Evolutionary conservation across 2,113 vertebrate species (phyloP).

Genomic region (Limnothrissa miodon): DNA sequence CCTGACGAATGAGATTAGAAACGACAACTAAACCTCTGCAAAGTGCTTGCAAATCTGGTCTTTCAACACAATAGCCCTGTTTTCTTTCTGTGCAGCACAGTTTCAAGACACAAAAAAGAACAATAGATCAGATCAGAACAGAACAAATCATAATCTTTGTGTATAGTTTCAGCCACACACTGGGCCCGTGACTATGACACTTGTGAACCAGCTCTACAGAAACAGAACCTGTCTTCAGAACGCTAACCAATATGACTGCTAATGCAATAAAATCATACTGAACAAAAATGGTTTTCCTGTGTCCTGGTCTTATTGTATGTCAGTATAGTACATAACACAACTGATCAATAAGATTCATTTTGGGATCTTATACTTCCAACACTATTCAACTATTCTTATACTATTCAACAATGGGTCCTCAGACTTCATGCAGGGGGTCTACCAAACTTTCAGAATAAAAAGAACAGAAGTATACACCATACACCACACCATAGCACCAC

Average conservation of each 20-base stretch:
- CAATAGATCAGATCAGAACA: conserved; percentile 15
- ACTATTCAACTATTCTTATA: neutral
- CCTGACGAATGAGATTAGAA: conserved; percentile 8
- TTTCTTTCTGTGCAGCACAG: conserved; percentile 31
- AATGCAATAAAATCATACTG: conserved; percentile 12
- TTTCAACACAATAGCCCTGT: conserved; percentile 27
- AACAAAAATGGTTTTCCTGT: neutral
- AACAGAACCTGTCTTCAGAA: conserved; percentile 16
- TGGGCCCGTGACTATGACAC: neutral
- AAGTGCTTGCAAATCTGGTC: conserved; percentile 27
- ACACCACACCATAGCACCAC: too few relatives aligned
- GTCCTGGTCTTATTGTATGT: neutral
- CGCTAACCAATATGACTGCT: neutral
- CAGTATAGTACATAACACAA: too few relatives aligned
- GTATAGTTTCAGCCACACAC: neutral
- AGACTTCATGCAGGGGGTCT: too few relatives aligned
- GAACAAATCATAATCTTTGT: neutral
- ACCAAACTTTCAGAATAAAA: too few relatives aligned
- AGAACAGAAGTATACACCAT: too few relatives aligned
- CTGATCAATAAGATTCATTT: neutral
- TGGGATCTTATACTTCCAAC: neutral
- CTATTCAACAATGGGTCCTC: too few relatives aligned
- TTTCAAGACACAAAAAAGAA: conserved; percentile 32
- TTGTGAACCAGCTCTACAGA: conserved; percentile 12
- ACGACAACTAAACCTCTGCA: conserved; percentile 8